Evolutionary conservation across 1,140 invertebrate genomes (phyloP).

Genomic region (Druon quercuslanigerum): DNA sequence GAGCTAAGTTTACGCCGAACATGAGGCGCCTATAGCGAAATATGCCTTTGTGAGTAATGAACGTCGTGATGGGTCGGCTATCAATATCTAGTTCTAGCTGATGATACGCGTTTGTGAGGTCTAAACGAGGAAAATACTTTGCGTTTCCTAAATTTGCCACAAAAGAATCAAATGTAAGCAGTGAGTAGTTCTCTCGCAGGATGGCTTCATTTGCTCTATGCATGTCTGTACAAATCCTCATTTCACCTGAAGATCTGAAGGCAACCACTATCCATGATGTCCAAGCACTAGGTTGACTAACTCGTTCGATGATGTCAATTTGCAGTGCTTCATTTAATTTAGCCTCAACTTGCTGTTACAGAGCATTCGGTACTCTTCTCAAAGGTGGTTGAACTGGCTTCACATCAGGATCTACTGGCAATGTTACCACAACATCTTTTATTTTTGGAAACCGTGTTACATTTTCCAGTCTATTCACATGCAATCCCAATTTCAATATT

Average conservation of each 20-base stretch:
- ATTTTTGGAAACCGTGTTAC: constrained; percentile 44
- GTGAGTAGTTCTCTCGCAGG: constrained; percentile 52
- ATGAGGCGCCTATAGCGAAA: constrained; percentile 53
- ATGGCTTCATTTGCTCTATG: constrained; percentile 57
- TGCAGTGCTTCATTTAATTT: constrained; percentile 46
- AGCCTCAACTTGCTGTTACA: constrained; percentile 45
- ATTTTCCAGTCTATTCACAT: too few species aligned
- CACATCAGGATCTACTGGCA: constrained; percentile 51
- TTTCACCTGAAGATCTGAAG: constrained; percentile 35
- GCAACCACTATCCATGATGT: constrained; percentile 53
- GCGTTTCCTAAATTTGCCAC: constrained; percentile 49
- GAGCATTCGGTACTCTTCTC: constrained; percentile 45
- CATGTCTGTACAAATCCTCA: constrained; percentile 60
- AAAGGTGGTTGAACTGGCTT: constrained; percentile 52
- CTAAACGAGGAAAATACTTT: constrained; percentile 54
- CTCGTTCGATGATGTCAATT: constrained; percentile 52
- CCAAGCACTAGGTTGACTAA: constrained; percentile 50
- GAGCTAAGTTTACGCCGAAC: constrained; percentile 49
- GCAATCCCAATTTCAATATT: too few species aligned
- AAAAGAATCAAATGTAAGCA: constrained; percentile 53
- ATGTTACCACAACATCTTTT: constrained; percentile 50
- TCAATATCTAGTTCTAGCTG: constrained; percentile 55
- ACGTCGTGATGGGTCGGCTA: constrained; percentile 45
- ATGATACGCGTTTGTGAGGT: constrained; percentile 56
- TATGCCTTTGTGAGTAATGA: constrained; percentile 55